Base-by-base conservation (phyloP, 2,888 invertebrate genomes). In the Elegia similella region DNA sequence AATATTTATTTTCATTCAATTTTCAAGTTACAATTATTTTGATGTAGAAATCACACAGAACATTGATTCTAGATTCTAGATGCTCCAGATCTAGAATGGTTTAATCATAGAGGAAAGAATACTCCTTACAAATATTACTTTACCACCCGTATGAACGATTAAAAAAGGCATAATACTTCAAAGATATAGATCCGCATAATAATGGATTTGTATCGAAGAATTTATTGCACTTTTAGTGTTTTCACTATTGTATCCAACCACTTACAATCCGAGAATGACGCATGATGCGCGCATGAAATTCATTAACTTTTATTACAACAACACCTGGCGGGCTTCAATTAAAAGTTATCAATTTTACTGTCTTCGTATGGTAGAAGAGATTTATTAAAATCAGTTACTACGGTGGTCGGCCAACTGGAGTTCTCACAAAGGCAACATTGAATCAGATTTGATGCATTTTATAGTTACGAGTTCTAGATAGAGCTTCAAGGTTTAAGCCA, bases 301-400 rank as follows among this genome's bases (percentile, higher is more conserved):
- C 59, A 63, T 70, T 73, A 61, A 65, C 60, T 77, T 83, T 75
- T 83, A 84, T 80, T 73, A 70, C 75, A 59, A 61, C 64, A 72
- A 75, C 87, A 87, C 86, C 86, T 84, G 86, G 80, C 74, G 62
- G 69, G 72, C 76, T 82, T 85, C 75, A 86, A 88, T 88, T 83
- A 85, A 86, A 81, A 84, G 80, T 76, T 76, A 79, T 75, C 70
- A 65, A 62, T 82, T 86, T 83, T 80, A 85, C 73, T 70, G 76
- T 73, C 75, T 71, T 66, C 62, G 68, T 75, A 76, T 73, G 70
- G 73, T 65, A 67, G 66, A 64, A 68, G 65, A 61, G 72, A 78
- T 83, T 83, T 81, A 86, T 80, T 82, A 81, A 82, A 83, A 79
- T 73, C 71, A 71, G 80, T 78, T 75, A 78, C 74, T 67, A 67